Conservation (phyloP, 2,113 vertebrate genomes). For the Pungitius pungitius region DNA sequence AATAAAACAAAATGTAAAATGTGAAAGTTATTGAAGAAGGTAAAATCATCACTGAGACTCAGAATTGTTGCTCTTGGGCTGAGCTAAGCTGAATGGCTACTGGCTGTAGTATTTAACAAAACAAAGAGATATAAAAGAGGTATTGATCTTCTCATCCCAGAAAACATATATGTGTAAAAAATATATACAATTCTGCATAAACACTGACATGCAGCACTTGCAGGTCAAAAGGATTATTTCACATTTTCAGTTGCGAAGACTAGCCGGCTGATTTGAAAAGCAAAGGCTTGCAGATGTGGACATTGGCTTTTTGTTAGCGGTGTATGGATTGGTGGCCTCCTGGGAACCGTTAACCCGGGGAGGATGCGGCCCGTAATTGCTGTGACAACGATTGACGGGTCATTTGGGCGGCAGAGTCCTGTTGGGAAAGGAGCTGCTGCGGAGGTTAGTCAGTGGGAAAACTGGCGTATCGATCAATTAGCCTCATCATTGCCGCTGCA, state of each 20-base stretch:
- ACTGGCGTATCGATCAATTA: slow-evolving; percentile 53
- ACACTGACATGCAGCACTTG: neutral
- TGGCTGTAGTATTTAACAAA: neutral
- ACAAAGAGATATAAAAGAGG: neutral
- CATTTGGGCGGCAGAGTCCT: slow-evolving; percentile 30
- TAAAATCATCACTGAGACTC: neutral
- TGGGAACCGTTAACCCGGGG: slow-evolving; percentile 44
- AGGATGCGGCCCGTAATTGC: slow-evolving; percentile 46
- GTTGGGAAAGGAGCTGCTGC: slow-evolving; percentile 8
- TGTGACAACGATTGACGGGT: slow-evolving; percentile 43
- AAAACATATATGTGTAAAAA: neutral
- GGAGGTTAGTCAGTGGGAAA: slow-evolving; percentile 46
- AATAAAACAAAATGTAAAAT: neutral
- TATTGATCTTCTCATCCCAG: neutral
- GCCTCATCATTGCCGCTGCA: slow-evolving; percentile 40
- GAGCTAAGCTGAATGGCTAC: neutral
- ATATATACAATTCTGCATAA: neutral
- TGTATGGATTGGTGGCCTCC: slow-evolving; percentile 35
- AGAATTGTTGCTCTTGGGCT: neutral
- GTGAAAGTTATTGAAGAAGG: neutral
- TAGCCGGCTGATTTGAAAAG: neutral
- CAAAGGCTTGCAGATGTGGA: slow-evolving; percentile 6
- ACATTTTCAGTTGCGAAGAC: neutral
- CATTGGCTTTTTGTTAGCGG: slow-evolving; percentile 3
- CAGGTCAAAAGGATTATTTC: neutral